Evolutionary conservation across 1,140 invertebrate species (phyloP).

Genomic region (Drosophila repletoides): DNA sequence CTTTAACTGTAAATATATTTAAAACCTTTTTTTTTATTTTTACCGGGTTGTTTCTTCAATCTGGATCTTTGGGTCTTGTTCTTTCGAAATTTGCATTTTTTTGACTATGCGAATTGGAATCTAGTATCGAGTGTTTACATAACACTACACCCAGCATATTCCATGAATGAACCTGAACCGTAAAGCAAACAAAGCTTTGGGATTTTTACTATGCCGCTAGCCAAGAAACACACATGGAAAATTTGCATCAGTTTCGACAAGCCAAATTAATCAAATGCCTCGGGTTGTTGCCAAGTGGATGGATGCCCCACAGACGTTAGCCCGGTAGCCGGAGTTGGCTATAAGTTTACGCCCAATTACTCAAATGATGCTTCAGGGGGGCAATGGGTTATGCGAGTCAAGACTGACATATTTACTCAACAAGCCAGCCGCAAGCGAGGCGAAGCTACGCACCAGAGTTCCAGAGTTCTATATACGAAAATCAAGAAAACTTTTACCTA

Average conservation of each 20-base stretch:
- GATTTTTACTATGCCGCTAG: conserved; percentile 32
- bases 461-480: conserved; percentile 19
- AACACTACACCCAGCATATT: conserved; percentile 55
- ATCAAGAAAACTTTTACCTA: conserved; percentile 60
- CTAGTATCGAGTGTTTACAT: conserved; percentile 66
- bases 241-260: conserved; percentile 71
- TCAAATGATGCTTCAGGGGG: conserved; percentile 30
- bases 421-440: conserved; percentile 47
- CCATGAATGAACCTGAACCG: conserved; percentile 68
- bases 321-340: conserved; percentile 42
- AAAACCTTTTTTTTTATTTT: conserved; percentile 30
- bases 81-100: conserved; percentile 70
- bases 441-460: conserved; percentile 37
- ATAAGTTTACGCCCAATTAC: conserved; percentile 69
- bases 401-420: conserved; percentile 75
- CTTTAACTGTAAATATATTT: conserved; percentile 77
- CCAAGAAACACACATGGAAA: conserved; percentile 15
- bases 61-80: too few species aligned
- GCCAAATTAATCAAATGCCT: conserved; percentile 65
- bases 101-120: conserved; percentile 57
- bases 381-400: conserved; percentile 30
- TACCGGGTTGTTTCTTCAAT: conserved; percentile 35
- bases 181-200: conserved; percentile 64
- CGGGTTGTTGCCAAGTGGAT: conserved; percentile 18
- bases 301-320: neutral